Conservation (phyloP, 2,888 invertebrate genomes). For the Lasioglossum oenotherae region DNA sequence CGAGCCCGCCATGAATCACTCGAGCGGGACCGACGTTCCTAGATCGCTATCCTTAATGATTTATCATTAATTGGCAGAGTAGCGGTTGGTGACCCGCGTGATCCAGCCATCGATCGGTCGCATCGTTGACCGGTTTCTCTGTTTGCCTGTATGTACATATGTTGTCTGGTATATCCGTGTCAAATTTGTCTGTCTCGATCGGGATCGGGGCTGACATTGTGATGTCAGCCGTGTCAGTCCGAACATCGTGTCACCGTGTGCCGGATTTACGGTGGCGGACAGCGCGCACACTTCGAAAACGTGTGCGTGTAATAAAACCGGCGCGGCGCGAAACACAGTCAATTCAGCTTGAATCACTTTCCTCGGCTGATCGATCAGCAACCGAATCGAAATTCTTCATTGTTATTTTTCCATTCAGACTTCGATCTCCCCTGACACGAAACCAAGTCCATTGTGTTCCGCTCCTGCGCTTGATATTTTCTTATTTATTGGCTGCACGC, state of each 20-base stretch:
- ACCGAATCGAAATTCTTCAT: not conserved
- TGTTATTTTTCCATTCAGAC: not conserved
- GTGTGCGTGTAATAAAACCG: conserved; percentile 33
- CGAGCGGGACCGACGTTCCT: conserved; percentile 5
- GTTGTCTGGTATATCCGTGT: conserved; percentile 25
- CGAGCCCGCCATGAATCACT: not conserved
- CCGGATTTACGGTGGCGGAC: conserved; percentile 46
- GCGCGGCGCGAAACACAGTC: conserved; percentile 47
- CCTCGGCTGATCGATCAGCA: conserved; percentile 39
- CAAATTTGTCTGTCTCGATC: conserved; percentile 61
- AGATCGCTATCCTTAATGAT: conserved; percentile 27
- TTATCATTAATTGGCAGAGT: conserved; percentile 34
- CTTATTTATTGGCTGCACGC: not conserved
- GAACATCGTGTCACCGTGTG: conserved; percentile 58
- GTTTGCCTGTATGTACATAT: not conserved
- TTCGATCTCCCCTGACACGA: not conserved
- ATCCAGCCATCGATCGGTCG: conserved; percentile 1
- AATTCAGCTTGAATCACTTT: conserved; percentile 45
- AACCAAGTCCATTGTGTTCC: conserved; percentile 2
- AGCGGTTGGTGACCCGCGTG: not conserved
- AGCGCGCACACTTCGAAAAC: conserved; percentile 31
- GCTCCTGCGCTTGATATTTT: not conserved
- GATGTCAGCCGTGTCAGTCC: conserved; percentile 59
- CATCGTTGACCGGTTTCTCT: not conserved
- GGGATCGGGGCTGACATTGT: conserved; percentile 69